Conservation (phyloP, 2,888 invertebrate species). For the Amiota minor region DNA sequence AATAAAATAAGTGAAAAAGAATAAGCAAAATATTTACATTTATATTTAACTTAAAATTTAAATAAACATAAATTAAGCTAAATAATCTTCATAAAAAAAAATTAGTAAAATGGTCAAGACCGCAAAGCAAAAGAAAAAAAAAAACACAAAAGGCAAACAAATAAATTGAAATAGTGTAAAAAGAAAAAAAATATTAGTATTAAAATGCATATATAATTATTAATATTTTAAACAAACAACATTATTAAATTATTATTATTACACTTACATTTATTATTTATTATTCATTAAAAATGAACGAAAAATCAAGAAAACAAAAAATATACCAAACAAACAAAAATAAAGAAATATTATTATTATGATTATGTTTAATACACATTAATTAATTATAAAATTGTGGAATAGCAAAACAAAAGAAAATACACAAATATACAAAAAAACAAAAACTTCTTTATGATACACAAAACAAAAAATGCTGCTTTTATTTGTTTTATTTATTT, state of each 20-base stretch:
- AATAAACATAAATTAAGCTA: slow-evolving; percentile 30
- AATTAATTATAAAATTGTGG: slow-evolving; percentile 1
- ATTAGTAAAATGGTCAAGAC: background rate
- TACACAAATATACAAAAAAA: slow-evolving; percentile 34
- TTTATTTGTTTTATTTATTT: slow-evolving; percentile 23
- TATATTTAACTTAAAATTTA: slow-evolving; percentile 22
- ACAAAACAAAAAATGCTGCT: slow-evolving; percentile 31
- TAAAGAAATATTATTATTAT: slow-evolving; percentile 19
- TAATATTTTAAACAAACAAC: slow-evolving; percentile 10
- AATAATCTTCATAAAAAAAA: slow-evolving; percentile 1
- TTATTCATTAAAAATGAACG: slow-evolving; percentile 43
- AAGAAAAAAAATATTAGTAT: background rate
- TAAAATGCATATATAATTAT: background rate
- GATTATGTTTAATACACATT: slow-evolving; percentile 1
- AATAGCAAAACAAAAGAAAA: slow-evolving; percentile 18
- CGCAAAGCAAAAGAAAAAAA: too few species aligned
- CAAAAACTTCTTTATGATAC: slow-evolving; percentile 22
- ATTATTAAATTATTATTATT: slow-evolving; percentile 1
- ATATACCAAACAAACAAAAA: slow-evolving; percentile 6
- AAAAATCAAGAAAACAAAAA: slow-evolving; percentile 30
- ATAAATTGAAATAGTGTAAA: background rate
- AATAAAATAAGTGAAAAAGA: slow-evolving; percentile 23
- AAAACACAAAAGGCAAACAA: background rate
- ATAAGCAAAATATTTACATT: background rate
- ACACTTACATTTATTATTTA: slow-evolving; percentile 32